These are phyloP conservation scores for Oopsacas minuta DNA, from an alignment of 37 sponge, comb jelly and placozoan species.

Conservation along the genomic window DNA sequence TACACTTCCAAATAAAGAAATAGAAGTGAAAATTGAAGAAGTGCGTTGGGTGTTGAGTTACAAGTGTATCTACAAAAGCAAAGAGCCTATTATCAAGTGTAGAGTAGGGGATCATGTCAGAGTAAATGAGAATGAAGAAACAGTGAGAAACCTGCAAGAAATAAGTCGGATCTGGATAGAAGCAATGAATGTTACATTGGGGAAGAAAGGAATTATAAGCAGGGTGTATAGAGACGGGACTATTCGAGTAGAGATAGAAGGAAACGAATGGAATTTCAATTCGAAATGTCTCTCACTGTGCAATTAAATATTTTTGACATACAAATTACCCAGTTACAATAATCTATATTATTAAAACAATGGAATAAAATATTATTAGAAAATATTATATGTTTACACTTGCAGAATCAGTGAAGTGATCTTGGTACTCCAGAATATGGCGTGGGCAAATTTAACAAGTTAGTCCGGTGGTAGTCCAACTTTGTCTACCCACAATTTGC, in stretches of 20 bases:
- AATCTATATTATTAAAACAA: too few species aligned
- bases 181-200: neutral
- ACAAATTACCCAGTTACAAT: too few species aligned
- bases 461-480: too few species aligned
- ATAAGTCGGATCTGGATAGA: neutral
- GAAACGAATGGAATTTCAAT: neutral
- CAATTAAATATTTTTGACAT: neutral
- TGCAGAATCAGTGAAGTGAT: too few species aligned
- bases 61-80: neutral
- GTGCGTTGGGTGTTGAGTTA: neutral
- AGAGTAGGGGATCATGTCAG: neutral
- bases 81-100: neutral
- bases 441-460: too few species aligned
- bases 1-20: neutral
- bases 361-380: too few species aligned
- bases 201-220: neutral
- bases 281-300: neutral
- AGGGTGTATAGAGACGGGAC: neutral
- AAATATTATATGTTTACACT: too few species aligned
- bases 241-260: neutral
- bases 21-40: neutral
- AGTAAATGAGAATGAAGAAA: neutral
- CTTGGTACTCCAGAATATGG: too few species aligned
- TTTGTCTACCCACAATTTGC: too few species aligned
- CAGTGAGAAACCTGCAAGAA: neutral